Base-by-base conservation (phyloP, 1,140 invertebrate species). In the Platyscapa corneri region DNA sequence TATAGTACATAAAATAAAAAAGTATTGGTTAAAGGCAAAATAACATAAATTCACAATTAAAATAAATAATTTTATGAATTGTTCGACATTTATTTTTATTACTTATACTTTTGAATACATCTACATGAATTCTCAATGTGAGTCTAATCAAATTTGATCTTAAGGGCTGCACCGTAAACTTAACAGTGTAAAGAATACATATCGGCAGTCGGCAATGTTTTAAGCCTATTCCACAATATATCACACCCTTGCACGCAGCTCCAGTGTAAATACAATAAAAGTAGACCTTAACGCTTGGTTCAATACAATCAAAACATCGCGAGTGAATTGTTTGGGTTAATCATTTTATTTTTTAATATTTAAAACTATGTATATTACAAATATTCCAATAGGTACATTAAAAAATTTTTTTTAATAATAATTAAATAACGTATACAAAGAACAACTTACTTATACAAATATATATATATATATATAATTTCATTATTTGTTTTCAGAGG, bases 401-500 rank as follows among this genome's bases (percentile, higher is more conserved):
- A 74, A 46, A 72, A 37, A 20, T 27, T 10, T n/a, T 42, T 74
- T 20, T 37, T 42, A 1, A n/a, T 12, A 34, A 18, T 72, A 27
- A 37, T 3, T 7, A 53, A 18, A 18, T 42, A 42, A 20, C 42
- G 6, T 27, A 42, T n/a, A 3, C 0, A 10, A 23, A n/a, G 8
- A n/a, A 14, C 10, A 37, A 42, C 18, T 74, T 20, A 12, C 23
- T 74, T 27, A 39, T 23, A 2, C n/a, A 39, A 6, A 39, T 39
- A 10, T 32, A 16, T n/a, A n/a, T n/a, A n/a, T n/a, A n/a, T n/a
- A n/a, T n/a, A n/a, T n/a, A n/a, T n/a, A n/a, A n/a, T n/a, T n/a
- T 32, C 0, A 42, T 72, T 39, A 16, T 86, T 64, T 83, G 75
- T 32, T 86, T 88, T 30, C 80, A 92, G 90, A 90, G 85, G 83